phyloP scores from a whole-genome alignment of 2,797 vertebrate species.

The Peromyscus aztecus region DNA sequence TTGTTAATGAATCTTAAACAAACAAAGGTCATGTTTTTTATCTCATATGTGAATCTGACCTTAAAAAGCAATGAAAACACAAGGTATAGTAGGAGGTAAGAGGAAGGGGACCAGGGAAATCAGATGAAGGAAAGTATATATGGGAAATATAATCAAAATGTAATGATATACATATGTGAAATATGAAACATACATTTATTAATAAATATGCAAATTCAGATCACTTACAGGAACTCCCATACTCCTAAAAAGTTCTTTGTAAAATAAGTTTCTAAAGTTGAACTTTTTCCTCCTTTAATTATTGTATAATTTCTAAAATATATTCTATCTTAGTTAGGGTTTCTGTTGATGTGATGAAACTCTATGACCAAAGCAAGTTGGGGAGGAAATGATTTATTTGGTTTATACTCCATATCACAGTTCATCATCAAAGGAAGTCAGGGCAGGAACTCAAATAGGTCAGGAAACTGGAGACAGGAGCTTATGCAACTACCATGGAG shows the following conservation, averaged over 20 bases:
- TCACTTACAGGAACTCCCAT: background rate
- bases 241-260: background rate
- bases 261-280: constrained; percentile 43
- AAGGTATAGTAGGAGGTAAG: background rate
- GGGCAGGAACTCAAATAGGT: background rate
- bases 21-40: background rate
- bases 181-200: background rate
- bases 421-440: background rate
- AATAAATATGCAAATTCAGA: background rate
- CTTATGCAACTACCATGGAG: background rate
- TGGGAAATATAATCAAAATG: background rate
- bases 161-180: background rate
- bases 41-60: background rate
- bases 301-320: constrained; percentile 21
- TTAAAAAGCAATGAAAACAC: background rate
- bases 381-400: background rate
- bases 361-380: background rate
- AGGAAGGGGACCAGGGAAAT: background rate
- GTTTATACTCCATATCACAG: too few relatives aligned
- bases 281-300: constrained; percentile 1
- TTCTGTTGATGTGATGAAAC: background rate
- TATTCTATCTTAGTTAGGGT: background rate
- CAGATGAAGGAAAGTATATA: background rate
- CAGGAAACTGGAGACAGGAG: background rate
- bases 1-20: background rate